phyloP scores from a whole-genome alignment of 2,113 vertebrate species.

The Cebidichthys violaceus region DNA sequence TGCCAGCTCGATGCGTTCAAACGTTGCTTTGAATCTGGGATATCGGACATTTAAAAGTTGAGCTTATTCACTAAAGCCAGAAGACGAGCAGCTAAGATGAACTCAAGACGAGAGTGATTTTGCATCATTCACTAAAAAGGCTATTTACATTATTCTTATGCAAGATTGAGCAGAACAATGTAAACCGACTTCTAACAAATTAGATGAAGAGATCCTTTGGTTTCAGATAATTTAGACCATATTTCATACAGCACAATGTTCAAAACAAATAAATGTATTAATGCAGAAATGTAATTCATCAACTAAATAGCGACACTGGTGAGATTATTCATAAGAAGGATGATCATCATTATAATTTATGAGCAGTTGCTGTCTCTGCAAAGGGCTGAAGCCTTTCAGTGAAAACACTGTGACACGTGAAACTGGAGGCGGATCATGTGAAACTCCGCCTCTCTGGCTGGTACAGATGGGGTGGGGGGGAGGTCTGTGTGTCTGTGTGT shows the following conservation, averaged over 20 bases:
- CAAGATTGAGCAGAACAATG: background rate
- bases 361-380: background rate
- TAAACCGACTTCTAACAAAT: background rate
- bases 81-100: background rate
- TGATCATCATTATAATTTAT: background rate
- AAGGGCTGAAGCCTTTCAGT: constrained; percentile 6
- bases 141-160: too few species aligned
- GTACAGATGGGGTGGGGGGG: constrained; percentile 18
- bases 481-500: too few species aligned
- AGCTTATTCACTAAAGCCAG: background rate
- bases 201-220: background rate
- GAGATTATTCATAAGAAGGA: background rate
- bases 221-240: background rate
- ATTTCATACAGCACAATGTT: background rate
- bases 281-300: background rate
- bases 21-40: background rate
- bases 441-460: constrained; percentile 54
- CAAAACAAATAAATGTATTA: background rate
- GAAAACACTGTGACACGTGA: constrained; percentile 64
- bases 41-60: background rate
- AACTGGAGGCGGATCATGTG: constrained; percentile 47
- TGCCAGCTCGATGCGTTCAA: background rate
- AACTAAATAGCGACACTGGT: background rate
- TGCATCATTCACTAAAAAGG: background rate
- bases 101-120: background rate